A percentile compares a stretch with the other conserved stretches of the same genome.
Evolutionary conservation across 2,113 vertebrate genomes (phyloP).

Genomic region (Vicugna pacos): DNA sequence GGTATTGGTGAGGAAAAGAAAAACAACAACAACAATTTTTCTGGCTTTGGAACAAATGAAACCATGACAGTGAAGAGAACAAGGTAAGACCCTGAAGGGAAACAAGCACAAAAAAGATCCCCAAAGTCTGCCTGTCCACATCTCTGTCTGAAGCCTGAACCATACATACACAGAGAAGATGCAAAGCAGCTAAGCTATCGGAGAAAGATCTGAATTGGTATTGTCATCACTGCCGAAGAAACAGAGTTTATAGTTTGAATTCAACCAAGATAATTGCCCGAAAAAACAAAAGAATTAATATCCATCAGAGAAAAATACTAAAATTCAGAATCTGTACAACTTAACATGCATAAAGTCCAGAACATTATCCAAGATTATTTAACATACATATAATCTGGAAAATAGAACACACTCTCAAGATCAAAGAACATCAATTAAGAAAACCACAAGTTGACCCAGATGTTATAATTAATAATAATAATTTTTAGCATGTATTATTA

Average conservation of each 20-base stretch:
- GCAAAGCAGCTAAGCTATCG: not conserved
- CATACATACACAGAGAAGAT: not conserved
- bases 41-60: not conserved
- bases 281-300: not conserved
- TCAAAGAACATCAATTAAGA: not conserved
- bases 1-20: too few species aligned
- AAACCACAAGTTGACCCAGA: not conserved
- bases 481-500: not conserved
- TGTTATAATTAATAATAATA: not conserved
- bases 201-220: not conserved
- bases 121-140: not conserved
- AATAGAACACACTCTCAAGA: not conserved
- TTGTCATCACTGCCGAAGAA: not conserved
- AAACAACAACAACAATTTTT: not conserved
- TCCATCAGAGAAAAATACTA: not conserved
- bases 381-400: not conserved
- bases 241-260: not conserved
- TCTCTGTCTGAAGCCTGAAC: not conserved
- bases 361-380: not conserved
- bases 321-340: slow-evolving; percentile 8
- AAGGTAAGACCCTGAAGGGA: not conserved
- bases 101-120: not conserved
- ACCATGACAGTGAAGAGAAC: not conserved
- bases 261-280: slow-evolving; percentile 4
- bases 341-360: not conserved